These are phyloP conservation scores for Gopherus flavomarginatus DNA, from an alignment of 2,113 vertebrate species.

Conservation along the genomic window DNA sequence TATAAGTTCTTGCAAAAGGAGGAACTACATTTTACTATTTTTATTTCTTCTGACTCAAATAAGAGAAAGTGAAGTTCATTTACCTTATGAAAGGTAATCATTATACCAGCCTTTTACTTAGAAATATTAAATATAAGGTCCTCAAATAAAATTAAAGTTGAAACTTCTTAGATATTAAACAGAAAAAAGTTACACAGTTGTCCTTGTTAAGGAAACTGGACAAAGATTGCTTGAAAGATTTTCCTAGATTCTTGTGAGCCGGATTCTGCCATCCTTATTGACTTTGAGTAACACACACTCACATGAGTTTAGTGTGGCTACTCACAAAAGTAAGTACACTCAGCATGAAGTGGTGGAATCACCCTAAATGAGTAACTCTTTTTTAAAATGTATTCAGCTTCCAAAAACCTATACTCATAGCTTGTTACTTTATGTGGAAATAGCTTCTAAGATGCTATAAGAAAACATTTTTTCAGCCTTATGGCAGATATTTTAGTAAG, in stretches of 20 bases:
- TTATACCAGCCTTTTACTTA: constrained; percentile 55
- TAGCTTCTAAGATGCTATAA: constrained; percentile 5
- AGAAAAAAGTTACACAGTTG: constrained; percentile 40
- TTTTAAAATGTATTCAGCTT: background rate
- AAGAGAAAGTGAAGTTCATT: background rate
- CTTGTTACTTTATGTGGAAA: constrained; percentile 54
- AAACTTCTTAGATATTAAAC: constrained; percentile 45
- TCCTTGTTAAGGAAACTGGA: constrained; percentile 52
- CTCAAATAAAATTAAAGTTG: constrained; percentile 59
- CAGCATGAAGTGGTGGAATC: background rate
- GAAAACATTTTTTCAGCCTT: background rate
- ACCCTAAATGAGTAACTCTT: constrained; percentile 1
- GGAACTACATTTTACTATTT: background rate
- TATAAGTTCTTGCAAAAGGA: constrained; percentile 6
- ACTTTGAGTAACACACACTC: background rate
- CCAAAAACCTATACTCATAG: constrained; percentile 39
- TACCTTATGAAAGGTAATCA: background rate
- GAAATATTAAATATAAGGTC: constrained; percentile 30
- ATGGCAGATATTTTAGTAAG: background rate
- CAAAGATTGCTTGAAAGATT: constrained; percentile 38
- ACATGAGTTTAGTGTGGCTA: background rate
- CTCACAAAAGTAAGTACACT: background rate
- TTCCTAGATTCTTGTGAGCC: constrained; percentile 59
- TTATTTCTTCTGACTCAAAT: constrained; percentile 13
- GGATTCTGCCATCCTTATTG: background rate